Evolutionary conservation across 2,888 invertebrate species (phyloP), one percentile per base, ranked within the genome.

Genomic region (Drosophila colorata): DNA sequence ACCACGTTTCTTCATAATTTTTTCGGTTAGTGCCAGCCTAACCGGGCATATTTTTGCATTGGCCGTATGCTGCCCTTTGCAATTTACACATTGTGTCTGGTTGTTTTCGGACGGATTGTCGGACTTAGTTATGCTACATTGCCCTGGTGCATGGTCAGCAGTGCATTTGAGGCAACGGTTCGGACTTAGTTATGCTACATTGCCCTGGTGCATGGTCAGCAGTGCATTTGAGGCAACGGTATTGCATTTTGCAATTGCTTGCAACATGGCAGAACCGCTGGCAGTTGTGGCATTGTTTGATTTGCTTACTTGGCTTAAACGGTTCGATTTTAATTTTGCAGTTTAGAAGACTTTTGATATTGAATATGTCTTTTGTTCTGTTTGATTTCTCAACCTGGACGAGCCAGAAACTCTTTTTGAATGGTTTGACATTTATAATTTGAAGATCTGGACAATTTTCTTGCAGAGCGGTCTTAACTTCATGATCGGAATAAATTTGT

Each of bases 201-300:
- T 56, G 37, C 0, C 63, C 56, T 9, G 56, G 63, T 2, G 14
- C 20, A 7, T 56, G 63, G 0, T 11, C 2, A 20, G 5, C n/a
- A 6, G n/a, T 44, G 38, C 56, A 63, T 31, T 63, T 56, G 0
- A 63, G 23, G 38, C 61, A 55, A 0, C 63, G 31, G 9, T 44
- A 56, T 1, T n/a, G n/a, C 49, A 61, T 35, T 41, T 55, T 55
- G 40, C 55, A 63, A 11, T 61, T 61, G 37, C 48, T 48, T 16
- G 60, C 53, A 1, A 61, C 47, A 9, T 47, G 53, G 0, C 35
- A 14, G 1, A 28, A 56, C 1, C 53, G n/a, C 14, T 55, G 61
- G 31, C 53, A 63, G 8, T 63, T 63, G 13, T 38, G 56, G 23
- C 63, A 64, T 16, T 64, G 56, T 4, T 1, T 35, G 0, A 47